These are phyloP conservation scores for Spea bombifrons DNA, from an alignment of 2,113 vertebrate species.

Conservation along the genomic window DNA sequence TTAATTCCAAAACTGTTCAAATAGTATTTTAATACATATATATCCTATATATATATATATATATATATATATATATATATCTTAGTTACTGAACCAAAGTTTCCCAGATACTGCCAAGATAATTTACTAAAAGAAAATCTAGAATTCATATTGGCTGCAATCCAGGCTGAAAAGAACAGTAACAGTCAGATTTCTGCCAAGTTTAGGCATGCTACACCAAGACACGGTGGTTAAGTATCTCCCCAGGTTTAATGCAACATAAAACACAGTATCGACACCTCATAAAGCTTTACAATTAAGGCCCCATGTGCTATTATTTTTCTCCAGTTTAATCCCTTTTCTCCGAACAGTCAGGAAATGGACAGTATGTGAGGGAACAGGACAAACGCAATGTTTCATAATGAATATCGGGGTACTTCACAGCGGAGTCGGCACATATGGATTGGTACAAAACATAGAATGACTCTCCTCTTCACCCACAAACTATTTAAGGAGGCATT, in stretches of 20 bases:
- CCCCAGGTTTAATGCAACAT: slow-evolving; percentile 65
- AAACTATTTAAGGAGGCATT: too few species aligned
- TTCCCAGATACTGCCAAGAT: slow-evolving; percentile 72
- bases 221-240: slow-evolving; percentile 63
- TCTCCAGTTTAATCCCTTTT: slow-evolving; percentile 52
- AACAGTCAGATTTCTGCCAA: slow-evolving; percentile 64
- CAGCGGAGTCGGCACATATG: background rate
- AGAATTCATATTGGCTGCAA: slow-evolving; percentile 62
- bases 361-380: slow-evolving; percentile 51
- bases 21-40: background rate
- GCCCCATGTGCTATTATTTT: slow-evolving; percentile 51
- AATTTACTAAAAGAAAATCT: slow-evolving; percentile 73
- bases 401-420: slow-evolving; percentile 19
- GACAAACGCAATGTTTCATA: slow-evolving; percentile 35
- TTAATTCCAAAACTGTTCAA: too few species aligned
- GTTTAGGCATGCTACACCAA: slow-evolving; percentile 57
- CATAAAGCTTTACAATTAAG: slow-evolving; percentile 50
- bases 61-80: slow-evolving; percentile 4
- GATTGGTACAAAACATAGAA: background rate
- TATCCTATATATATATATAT: slow-evolving; percentile 1
- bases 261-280: slow-evolving; percentile 56
- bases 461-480: background rate
- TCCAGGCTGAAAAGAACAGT: slow-evolving; percentile 68
- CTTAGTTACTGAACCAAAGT: slow-evolving; percentile 64
- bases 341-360: slow-evolving; percentile 63